Evolutionary conservation across 2,888 invertebrate species (phyloP).

Genomic region (Stenichneumon culpator): DNA sequence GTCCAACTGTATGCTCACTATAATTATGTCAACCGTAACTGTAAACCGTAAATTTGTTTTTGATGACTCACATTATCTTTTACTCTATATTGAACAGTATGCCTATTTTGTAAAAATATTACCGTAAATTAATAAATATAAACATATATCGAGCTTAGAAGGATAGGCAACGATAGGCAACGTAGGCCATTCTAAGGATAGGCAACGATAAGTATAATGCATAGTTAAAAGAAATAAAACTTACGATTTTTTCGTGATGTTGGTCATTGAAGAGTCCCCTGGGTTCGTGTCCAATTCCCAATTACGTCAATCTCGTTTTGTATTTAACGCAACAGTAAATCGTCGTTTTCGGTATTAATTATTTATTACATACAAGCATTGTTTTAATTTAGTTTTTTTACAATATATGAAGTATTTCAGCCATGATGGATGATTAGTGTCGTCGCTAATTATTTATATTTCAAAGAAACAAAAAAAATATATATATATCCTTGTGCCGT

Average conservation of each 20-base stretch:
- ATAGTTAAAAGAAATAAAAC: neutral
- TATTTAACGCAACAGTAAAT: neutral
- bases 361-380: constrained; percentile 77
- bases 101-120: too few relatives aligned
- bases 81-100: too few relatives aligned
- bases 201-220: too few relatives aligned
- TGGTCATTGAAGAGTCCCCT: neutral
- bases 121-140: too few relatives aligned
- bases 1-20: neutral
- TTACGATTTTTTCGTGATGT: neutral
- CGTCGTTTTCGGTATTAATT: constrained; percentile 69
- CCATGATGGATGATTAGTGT: constrained; percentile 71
- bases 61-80: too few relatives aligned
- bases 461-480: constrained; percentile 34
- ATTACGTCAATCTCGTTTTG: neutral
- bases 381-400: constrained; percentile 65
- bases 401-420: constrained; percentile 75
- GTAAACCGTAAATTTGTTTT: too few relatives aligned
- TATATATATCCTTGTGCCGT: constrained; percentile 40
- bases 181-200: too few relatives aligned
- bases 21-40: too few relatives aligned
- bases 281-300: neutral
- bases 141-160: too few relatives aligned
- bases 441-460: constrained; percentile 63
- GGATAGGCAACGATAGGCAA: too few relatives aligned